These are phyloP conservation scores for Crocodylus rhombifer DNA, from an alignment of 2,797 vertebrate species.

Conservation along the genomic window DNA sequence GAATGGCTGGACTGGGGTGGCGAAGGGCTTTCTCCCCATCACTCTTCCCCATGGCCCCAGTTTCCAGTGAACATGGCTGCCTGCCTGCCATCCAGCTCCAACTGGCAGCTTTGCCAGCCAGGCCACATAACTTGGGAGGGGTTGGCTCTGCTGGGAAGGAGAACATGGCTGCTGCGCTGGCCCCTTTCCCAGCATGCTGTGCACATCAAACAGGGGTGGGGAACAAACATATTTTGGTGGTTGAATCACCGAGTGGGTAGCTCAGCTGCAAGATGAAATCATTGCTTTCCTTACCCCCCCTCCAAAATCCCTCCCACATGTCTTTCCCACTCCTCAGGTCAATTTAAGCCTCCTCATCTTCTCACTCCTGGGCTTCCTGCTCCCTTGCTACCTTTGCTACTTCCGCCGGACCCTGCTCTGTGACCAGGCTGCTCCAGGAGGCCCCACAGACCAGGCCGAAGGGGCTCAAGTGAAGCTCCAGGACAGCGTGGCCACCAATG, in stretches of 20 bases:
- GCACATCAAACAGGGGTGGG: not conserved
- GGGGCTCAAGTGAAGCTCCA: conserved; percentile 74
- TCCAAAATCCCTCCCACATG: not conserved
- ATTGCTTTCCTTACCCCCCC: not conserved
- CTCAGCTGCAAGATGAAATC: not conserved
- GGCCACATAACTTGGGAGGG: not conserved
- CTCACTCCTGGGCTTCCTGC: conserved; percentile 88
- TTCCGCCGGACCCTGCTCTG: conserved; percentile 79
- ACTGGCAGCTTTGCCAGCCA: no score
- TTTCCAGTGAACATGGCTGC: no score
- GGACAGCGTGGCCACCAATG: conserved; percentile 56
- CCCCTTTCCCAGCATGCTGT: not conserved
- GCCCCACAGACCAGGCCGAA: conserved; percentile 51
- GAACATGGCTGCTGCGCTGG: not conserved
- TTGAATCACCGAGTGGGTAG: not conserved
- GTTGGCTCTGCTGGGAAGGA: not conserved
- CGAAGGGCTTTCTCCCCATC: no score
- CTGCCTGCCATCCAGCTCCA: no score
- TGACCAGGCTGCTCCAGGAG: conserved; percentile 68
- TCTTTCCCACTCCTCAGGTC: conserved; percentile 79
- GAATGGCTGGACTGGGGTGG: not conserved
- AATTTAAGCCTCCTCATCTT: conserved; percentile 87
- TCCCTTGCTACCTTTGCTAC: conserved; percentile 89
- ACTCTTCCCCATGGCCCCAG: no score
- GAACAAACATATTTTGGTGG: not conserved